Evolutionary conservation across 2,113 vertebrate species (phyloP).

Genomic region (Lonchura striata): DNA sequence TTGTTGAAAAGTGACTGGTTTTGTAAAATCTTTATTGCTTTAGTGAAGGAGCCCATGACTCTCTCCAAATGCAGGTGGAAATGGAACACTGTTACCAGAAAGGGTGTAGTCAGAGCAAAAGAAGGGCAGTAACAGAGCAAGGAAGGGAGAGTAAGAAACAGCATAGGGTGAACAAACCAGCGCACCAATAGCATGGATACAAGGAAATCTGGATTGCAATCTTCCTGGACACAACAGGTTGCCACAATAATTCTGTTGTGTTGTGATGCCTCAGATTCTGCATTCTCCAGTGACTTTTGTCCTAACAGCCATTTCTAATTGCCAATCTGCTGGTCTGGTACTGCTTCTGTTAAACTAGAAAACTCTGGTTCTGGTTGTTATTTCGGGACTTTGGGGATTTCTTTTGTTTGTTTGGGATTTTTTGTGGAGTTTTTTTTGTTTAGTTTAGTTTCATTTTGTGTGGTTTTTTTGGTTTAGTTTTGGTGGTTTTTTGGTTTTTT

Average conservation of each 20-base stretch:
- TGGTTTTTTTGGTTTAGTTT: too few relatives aligned
- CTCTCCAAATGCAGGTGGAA: background rate
- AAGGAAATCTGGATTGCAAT: background rate
- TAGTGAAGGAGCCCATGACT: background rate
- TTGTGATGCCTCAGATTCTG: background rate
- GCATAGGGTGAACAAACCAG: background rate
- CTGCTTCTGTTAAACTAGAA: background rate
- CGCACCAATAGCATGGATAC: accelerated
- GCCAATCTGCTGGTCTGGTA: background rate
- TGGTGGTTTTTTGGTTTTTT: background rate
- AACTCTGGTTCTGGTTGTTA: background rate
- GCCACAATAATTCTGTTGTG: background rate
- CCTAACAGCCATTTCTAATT: background rate
- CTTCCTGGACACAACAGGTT: background rate
- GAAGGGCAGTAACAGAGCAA: background rate
- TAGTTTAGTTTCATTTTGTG: background rate
- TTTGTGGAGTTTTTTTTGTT: background rate
- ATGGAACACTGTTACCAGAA: background rate
- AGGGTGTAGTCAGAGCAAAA: background rate
- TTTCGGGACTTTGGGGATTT: background rate
- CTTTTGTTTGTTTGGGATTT: background rate
- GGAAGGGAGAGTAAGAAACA: background rate
- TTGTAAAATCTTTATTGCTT: background rate
- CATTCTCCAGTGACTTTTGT: background rate
- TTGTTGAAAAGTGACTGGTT: background rate